Conservation (phyloP, 2,888 invertebrate genomes). For the Encarsia formosa region DNA sequence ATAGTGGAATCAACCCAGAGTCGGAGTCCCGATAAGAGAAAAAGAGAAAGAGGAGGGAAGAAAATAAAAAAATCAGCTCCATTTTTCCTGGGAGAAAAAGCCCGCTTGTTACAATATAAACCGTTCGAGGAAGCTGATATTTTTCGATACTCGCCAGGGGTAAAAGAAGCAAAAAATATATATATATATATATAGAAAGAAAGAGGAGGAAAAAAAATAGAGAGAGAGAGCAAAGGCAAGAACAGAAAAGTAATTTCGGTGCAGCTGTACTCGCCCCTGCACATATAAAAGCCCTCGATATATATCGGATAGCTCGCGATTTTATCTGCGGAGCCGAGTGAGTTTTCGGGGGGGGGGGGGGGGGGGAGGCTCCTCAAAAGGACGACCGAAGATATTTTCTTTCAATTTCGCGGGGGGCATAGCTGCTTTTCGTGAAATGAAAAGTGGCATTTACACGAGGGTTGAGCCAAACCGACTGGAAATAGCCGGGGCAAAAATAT, state of each 20-base stretch:
- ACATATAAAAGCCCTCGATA: conserved; percentile 6
- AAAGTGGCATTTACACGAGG: conserved; percentile 23
- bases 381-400: conserved; percentile 37
- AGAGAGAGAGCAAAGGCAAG: background rate
- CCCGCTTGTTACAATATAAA: conserved; percentile 8
- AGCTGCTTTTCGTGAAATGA: conserved; percentile 28
- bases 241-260: conserved; percentile 24
- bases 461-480: conserved; percentile 22
- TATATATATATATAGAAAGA: no score
- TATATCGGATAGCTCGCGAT: conserved; percentile 12
- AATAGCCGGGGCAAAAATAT: no score
- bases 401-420: conserved; percentile 36
- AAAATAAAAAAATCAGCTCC: no score
- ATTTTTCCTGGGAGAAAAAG: background rate
- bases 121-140: conserved; percentile 7
- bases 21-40: no score
- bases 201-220: background rate
- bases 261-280: conserved; percentile 14
- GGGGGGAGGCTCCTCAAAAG: conserved; percentile 16
- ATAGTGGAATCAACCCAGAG: no score
- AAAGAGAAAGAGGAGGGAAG: no score
- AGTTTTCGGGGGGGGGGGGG: background rate
- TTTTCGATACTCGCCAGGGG: conserved; percentile 19
- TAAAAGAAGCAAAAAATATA: background rate
- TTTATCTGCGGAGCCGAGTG: conserved; percentile 13